phyloP scores from a whole-genome alignment of 2,113 vertebrate species.

The Ramphastos sulfuratus region DNA sequence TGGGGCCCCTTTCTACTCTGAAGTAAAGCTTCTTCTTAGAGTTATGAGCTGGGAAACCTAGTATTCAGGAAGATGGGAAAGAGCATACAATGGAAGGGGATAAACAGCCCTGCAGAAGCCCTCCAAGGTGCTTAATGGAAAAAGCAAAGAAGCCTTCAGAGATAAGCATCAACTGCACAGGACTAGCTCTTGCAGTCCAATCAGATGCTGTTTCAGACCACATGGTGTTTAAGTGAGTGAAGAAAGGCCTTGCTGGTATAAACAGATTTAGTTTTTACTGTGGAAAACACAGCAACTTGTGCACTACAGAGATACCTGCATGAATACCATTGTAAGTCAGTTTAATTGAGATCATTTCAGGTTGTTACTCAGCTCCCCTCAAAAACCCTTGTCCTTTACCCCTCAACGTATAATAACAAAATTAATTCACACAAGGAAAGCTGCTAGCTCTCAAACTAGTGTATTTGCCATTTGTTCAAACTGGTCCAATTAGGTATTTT shows the following conservation, averaged over 20 bases:
- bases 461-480: neutral
- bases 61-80: conserved; percentile 66
- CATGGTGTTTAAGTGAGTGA: neutral
- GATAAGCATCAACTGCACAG: conserved; percentile 46
- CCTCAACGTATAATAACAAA: neutral
- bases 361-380: neutral
- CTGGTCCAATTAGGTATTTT: neutral
- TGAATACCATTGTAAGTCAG: neutral
- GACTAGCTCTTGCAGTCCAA: conserved; percentile 17
- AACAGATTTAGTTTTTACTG: conserved; percentile 13
- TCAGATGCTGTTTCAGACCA: conserved; percentile 45
- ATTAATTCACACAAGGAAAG: neutral
- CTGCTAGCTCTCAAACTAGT: neutral
- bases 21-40: conserved; percentile 81
- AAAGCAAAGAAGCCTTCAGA: conserved; percentile 47
- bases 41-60: conserved; percentile 76
- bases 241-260: conserved; percentile 22
- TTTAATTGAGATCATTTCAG: neutral
- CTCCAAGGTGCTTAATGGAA: conserved; percentile 63
- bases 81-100: conserved; percentile 48
- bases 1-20: conserved; percentile 75
- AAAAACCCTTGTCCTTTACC: neutral
- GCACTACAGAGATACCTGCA: neutral
- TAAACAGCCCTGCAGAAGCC: conserved; percentile 69
- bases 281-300: neutral